Conservation (phyloP, 2,113 vertebrate genomes). For the Amblyopsis rosae region DNA sequence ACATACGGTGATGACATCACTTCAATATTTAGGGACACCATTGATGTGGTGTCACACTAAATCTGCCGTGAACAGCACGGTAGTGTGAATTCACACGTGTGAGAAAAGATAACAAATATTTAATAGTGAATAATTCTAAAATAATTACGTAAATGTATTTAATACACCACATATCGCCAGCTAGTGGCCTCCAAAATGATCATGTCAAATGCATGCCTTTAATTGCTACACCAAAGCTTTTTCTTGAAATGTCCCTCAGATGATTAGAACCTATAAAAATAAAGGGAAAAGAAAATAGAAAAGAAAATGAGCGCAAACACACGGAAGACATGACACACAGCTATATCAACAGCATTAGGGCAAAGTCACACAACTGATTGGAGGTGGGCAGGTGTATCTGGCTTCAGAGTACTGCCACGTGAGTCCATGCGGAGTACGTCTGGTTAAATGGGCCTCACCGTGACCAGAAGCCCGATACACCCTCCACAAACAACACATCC, state of each 20-base stretch:
- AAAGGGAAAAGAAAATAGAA: constrained; percentile 10
- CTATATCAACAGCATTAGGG: constrained; percentile 49
- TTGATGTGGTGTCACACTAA: constrained; percentile 4
- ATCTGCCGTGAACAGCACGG: too few relatives aligned
- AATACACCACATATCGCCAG: too few relatives aligned
- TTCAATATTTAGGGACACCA: constrained; percentile 1
- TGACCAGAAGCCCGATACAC: constrained; percentile 53
- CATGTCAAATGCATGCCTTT: too few relatives aligned
- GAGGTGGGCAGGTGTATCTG: constrained; percentile 43
- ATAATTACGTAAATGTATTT: too few relatives aligned
- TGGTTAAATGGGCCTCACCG: constrained; percentile 6
- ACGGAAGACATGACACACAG: constrained; percentile 48
- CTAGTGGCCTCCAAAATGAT: too few relatives aligned
- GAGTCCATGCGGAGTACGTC: constrained; percentile 9
- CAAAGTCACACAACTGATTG: constrained; percentile 55
- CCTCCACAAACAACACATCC: constrained; percentile 48
- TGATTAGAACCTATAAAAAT: constrained; percentile 2
- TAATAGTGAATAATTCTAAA: too few relatives aligned
- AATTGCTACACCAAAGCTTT: too few relatives aligned
- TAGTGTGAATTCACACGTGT: too few relatives aligned
- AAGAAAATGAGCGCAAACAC: constrained; percentile 20
- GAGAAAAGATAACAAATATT: too few relatives aligned
- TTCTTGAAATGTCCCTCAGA: too few relatives aligned
- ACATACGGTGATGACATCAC: constrained; percentile 75
- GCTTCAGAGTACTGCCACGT: constrained; percentile 19